Base-by-base conservation (phyloP, 2,888 invertebrate genomes). In the Ptychoptera contaminata region DNA sequence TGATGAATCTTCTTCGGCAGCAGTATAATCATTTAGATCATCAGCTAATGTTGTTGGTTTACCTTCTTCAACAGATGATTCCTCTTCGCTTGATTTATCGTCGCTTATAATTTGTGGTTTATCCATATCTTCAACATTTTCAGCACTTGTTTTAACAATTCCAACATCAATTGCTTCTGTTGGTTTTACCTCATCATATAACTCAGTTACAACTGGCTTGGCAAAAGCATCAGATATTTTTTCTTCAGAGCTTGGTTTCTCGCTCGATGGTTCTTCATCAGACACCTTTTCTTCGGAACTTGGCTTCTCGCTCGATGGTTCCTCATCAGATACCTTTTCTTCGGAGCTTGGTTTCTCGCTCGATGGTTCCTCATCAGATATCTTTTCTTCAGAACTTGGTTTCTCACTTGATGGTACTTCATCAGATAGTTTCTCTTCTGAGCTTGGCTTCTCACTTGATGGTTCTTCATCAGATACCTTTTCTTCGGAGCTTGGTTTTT, bases 81-180 rank as follows among this genome's bases (percentile, higher is more conserved):
- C 23, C 23, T 23, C 23, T 23, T 23, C 23, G 32, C 45, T 45
- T 8, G 37, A n/a, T 11, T 12, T 15, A 14, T 30, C 39, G 6
- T 16, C 11, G 12, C 11, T 38, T 38, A n/a, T 15, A 40, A 30
- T 11, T 41, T 16, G n/a, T n/a, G 38, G 11, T 23, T 39, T 14
- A 10, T 16, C 35, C 29, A 31, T 14, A 11, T 12, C 40, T 15
- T 42, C 35, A 16, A 16, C 44, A 4, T 5, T 45, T 37, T 43
- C 39, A 11, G 42, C 9, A 16, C 34, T 11, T 16, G 40, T 23
- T 42, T 50, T 46, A 36, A 44, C 40, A 23, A 35, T 37, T 34
- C 8, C 36, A 36, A 36, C 12, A 12, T 36, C 36, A 36, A 36
- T 12, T 5, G 11, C 14, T 12, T 36, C 36, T 36, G n/a, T 36